Base-by-base conservation (phyloP, 1,140 invertebrate genomes). In the Drosophila grimshawi region DNA sequence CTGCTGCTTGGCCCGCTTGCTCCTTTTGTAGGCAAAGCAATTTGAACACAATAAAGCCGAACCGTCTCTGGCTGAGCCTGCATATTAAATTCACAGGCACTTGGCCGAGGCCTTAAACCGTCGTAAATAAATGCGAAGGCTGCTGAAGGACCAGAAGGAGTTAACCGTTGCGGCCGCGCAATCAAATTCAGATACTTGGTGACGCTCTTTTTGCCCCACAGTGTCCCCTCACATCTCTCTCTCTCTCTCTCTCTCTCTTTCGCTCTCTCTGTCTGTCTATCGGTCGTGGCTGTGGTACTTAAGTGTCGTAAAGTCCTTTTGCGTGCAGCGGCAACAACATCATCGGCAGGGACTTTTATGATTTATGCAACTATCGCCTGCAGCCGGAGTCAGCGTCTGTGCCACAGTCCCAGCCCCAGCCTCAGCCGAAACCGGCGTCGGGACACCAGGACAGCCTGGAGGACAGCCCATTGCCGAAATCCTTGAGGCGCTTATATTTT, bases 281-380 rank as follows among this genome's bases (percentile, higher is more conserved):
- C 19, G 19, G 19, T 19, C 19, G 19, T 19, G 19, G 61, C 41
- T 37, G 45, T 55, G 71, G 65, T 80, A 78, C 85, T 89, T 89
- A 89, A 88, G 85, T 89, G 85, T 89, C 85, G 80, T 89, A 85
- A 89, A 89, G 85, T 89, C 85, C 74, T 81, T 72, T 71, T 61
- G 67, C 67, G 73, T 52, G 49, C 35, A 48, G 56, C 75, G 67
- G 59, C 74, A 72, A 53, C 56, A 56, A 59, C 57, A 49, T 29
- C 67, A 65, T 52, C 30, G 46, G 57, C 45, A 59, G 59, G 63
- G 68, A 76, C 72, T 89, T 89, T 89, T 89, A 89, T 89, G 85
- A 89, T 89, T 89, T 89, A 89, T 89, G 85, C 85, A 89, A 89
- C 85, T 89, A 90, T 89, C 80, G 80, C 85, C 86, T 89, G 85